Evolutionary conservation across 1,140 invertebrate genomes (phyloP), one percentile per base, ranked within the genome.

Genomic region (Drosophila burlai): DNA sequence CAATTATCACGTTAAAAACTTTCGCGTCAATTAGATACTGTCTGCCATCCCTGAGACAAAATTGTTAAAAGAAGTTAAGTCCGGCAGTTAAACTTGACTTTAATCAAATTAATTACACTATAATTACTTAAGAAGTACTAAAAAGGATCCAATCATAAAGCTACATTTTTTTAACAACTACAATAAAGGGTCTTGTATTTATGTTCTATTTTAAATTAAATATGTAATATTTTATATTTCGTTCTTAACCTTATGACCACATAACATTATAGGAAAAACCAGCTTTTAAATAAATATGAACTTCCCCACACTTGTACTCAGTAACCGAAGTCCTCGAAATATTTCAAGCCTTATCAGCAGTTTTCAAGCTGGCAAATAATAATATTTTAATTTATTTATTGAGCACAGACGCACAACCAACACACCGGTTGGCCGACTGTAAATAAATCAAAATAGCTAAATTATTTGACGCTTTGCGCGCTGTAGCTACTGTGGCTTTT

Each of bases 371-470:
- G 85, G 84, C 78, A 90, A 90, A 90, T 89, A 79, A 84, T 76
- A 79, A 81, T 81, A 79, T 81, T 81, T 83, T 71, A 90, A 90
- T 85, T 90, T 89, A 89, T 89, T 90, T 89, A 90, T 90, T 83
- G 64, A 76, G 71, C 72, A 58, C 73, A 83, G 42, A 62, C 45
- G 42, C 60, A 31, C 45, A 24, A 47, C 11, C 26, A 47, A 42
- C 21, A 64, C 31, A 49, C 47, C 26, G 40, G 62, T 42, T 60
- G 34, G 46, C 63, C 50, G 62, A 64, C 74, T 52, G 76, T 67
- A 89, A 79, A 87, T 87, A 87, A 87, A 87, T 87, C 84, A 87
- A 84, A 84, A 75, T 62, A 73, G 65, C 65, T 78, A 81, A 83
- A 65, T 80, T 65, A 77, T 65, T 81, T 83, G 84, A 85, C 83